Evolutionary conservation across 2,797 vertebrate species (phyloP).

Genomic region (Menidia menidia): DNA sequence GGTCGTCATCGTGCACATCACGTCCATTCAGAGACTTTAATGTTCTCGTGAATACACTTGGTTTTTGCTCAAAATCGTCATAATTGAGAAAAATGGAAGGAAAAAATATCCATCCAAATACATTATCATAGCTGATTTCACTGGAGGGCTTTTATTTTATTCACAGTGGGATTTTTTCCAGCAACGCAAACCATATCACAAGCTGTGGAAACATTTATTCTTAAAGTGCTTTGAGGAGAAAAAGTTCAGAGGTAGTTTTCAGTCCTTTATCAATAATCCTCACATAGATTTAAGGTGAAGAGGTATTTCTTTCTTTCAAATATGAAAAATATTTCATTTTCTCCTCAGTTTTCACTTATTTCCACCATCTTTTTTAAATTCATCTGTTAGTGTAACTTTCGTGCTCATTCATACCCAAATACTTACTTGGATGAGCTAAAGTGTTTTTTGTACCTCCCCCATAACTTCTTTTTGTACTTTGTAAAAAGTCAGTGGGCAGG

Average conservation of each 20-base stretch:
- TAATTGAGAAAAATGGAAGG: no score
- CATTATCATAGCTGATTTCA: not conserved
- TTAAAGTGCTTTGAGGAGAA: no score
- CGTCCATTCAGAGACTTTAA: no score
- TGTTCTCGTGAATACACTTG: no score
- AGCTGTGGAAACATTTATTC: not conserved
- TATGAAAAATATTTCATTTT: not conserved
- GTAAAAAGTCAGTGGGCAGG: constrained; percentile 24
- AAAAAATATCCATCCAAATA: no score
- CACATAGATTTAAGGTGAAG: not conserved
- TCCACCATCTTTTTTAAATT: not conserved
- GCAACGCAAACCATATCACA: not conserved
- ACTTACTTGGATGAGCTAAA: not conserved
- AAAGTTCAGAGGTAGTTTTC: not conserved
- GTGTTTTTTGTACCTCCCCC: no score
- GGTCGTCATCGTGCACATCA: no score
- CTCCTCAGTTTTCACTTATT: not conserved
- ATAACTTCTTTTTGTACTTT: constrained; percentile 31
- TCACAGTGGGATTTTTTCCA: not conserved
- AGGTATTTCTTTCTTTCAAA: not conserved
- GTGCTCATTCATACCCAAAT: not conserved
- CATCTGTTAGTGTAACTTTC: constrained; percentile 8
- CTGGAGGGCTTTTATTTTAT: not conserved
- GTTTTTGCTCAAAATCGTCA: no score
- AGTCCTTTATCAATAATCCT: no score